phyloP scores from a whole-genome alignment of 2,888 invertebrate species.

The Embidobia sp. region DNA sequence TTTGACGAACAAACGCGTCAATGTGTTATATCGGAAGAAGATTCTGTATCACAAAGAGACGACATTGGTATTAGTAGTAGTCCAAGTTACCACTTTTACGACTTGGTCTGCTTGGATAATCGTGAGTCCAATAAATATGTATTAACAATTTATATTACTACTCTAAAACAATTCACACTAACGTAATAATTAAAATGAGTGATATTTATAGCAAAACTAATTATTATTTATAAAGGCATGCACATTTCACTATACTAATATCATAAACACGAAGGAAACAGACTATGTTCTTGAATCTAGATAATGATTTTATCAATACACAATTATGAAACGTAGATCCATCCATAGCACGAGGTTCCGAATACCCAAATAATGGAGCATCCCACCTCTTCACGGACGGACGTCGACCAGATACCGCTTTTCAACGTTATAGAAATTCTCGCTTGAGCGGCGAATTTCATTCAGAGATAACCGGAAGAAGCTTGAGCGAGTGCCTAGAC shows the following conservation, averaged over 20 bases:
- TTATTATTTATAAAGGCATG: conserved; percentile 13
- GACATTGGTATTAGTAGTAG: conserved; percentile 93
- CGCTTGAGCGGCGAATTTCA: conserved; percentile 93
- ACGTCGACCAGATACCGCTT: conserved; percentile 92
- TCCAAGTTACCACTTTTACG: conserved; percentile 93
- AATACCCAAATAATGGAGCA: conserved; percentile 93
- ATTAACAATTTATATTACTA: background rate
- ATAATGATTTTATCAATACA: conserved; percentile 40
- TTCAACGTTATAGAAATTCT: conserved; percentile 93
- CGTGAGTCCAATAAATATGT: conserved; percentile 86
- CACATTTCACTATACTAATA: conserved; percentile 25
- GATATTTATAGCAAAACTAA: background rate
- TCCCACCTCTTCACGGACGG: conserved; percentile 93
- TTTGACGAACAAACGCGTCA: conserved; percentile 93
- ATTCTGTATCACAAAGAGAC: conserved; percentile 93
- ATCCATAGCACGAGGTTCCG: conserved; percentile 89
- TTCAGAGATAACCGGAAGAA: conserved; percentile 93
- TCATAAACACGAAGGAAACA: conserved; percentile 5
- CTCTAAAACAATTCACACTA: conserved; percentile 15
- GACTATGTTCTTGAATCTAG: background rate
- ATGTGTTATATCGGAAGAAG: conserved; percentile 95
- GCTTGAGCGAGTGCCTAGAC: conserved; percentile 94
- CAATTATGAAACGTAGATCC: conserved; percentile 76
- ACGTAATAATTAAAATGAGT: background rate
- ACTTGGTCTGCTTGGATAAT: conserved; percentile 93